phyloP scores from a whole-genome alignment of 2,113 vertebrate genomes.

The Serinus canaria region DNA sequence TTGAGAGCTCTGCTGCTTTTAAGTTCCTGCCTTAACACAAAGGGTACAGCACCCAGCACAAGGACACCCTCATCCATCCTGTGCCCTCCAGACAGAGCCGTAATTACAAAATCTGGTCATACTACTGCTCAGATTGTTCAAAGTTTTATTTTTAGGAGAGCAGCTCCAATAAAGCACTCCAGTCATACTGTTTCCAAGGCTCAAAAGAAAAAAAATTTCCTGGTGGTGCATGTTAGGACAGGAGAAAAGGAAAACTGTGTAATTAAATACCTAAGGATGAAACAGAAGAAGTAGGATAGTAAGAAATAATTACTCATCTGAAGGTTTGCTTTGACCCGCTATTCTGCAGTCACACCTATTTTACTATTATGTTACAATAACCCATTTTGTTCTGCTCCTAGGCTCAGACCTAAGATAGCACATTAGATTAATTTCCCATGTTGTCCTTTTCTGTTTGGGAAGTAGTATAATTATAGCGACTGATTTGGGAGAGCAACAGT shows the following conservation, averaged over 20 bases:
- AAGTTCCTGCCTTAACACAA: background rate
- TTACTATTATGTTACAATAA: slow-evolving; percentile 51
- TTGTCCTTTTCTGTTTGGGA: slow-evolving; percentile 61
- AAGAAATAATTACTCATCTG: slow-evolving; percentile 47
- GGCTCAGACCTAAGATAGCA: slow-evolving; percentile 31
- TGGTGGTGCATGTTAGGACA: slow-evolving; percentile 37
- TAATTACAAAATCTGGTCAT: slow-evolving; percentile 8
- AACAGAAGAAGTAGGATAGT: slow-evolving; percentile 28
- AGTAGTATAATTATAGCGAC: slow-evolving; percentile 64
- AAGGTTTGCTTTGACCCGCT: slow-evolving; percentile 40
- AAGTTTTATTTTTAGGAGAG: slow-evolving; percentile 26
- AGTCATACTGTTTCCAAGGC: background rate
- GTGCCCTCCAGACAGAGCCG: background rate
- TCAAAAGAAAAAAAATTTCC: slow-evolving; percentile 4
- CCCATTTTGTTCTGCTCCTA: slow-evolving; percentile 60
- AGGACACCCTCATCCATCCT: background rate
- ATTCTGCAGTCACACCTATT: slow-evolving; percentile 37
- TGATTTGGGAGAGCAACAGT: slow-evolving; percentile 61
- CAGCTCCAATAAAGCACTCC: background rate
- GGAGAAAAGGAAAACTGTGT: slow-evolving; percentile 36
- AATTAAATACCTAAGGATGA: slow-evolving; percentile 54
- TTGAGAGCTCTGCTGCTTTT: background rate
- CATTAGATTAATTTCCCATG: slow-evolving; percentile 53
- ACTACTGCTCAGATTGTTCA: background rate
- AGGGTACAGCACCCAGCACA: background rate